These are phyloP conservation scores for Trichopoda pennipes DNA, from an alignment of 2,888 invertebrate species.

Conservation along the genomic window DNA sequence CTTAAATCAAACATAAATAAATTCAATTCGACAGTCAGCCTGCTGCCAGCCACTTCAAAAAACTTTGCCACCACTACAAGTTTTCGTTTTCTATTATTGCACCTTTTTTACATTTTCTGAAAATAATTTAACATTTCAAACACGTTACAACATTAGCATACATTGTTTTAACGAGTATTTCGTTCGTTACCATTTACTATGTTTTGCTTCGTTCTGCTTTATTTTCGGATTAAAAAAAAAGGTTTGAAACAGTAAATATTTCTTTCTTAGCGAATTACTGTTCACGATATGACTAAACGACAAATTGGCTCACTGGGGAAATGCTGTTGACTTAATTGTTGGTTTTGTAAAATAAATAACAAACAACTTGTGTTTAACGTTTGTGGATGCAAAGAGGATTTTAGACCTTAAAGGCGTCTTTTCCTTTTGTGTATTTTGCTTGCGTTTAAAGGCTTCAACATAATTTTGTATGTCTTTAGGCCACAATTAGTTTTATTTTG, in stretches of 20 bases:
- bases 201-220: constrained; percentile 5
- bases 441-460: constrained; percentile 29
- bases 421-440: constrained; percentile 29
- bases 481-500: constrained; percentile 19
- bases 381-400: constrained; percentile 31
- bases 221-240: constrained; percentile 37
- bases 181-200: constrained; percentile 8
- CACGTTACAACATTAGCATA: constrained; percentile 63
- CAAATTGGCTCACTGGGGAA: constrained; percentile 10
- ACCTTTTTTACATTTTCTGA: constrained; percentile 1
- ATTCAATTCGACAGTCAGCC: constrained; percentile 40
- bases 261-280: constrained; percentile 37
- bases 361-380: constrained; percentile 40
- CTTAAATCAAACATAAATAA: constrained; percentile 25
- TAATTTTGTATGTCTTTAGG: constrained; percentile 50
- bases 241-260: constrained; percentile 52
- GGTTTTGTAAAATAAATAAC: constrained; percentile 50
- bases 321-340: constrained; percentile 62
- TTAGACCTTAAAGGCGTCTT: constrained; percentile 29
- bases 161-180: constrained; percentile 31
- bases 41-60: constrained; percentile 35
- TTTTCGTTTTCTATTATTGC: neutral
- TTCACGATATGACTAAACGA: constrained; percentile 25
- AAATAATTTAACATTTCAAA: constrained; percentile 43
- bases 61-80: constrained; percentile 15